Percentiles rank a stretch among this genome's conserved stretches.
Conservation (phyloP, 2,888 invertebrate genomes). For the Athetis lepigone region DNA sequence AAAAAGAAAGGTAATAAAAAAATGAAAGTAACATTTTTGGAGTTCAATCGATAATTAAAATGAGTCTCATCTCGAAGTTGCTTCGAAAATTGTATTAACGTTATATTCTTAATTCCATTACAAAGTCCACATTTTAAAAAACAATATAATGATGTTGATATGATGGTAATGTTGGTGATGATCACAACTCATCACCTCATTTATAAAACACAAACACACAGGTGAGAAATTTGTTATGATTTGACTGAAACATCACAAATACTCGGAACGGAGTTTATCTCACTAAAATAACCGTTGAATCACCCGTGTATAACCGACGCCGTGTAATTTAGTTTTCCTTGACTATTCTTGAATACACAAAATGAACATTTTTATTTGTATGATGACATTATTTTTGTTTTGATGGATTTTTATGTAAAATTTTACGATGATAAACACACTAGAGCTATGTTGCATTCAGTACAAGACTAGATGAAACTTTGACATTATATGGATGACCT, state of each 20-base stretch:
- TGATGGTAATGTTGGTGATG: background rate
- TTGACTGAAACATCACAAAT: constrained; percentile 48
- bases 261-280: constrained; percentile 56
- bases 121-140: background rate
- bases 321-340: constrained; percentile 45
- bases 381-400: background rate
- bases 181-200: constrained; percentile 2
- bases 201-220: constrained; percentile 28
- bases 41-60: background rate
- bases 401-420: background rate
- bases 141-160: background rate
- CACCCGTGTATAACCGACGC: constrained; percentile 34
- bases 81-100: background rate
- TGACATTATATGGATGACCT: background rate
- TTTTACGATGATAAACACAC: background rate
- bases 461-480: background rate
- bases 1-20: constrained; percentile 12
- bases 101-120: background rate
- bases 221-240: constrained; percentile 47
- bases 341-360: constrained; percentile 23
- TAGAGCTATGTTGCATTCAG: background rate
- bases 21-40: constrained; percentile 9
- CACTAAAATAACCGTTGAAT: constrained; percentile 58
- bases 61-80: background rate
- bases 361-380: constrained; percentile 13